Evolutionary conservation across 2,113 vertebrate species (phyloP), one percentile per base, ranked within the genome.

Genomic region (Nannospalax galili): DNA sequence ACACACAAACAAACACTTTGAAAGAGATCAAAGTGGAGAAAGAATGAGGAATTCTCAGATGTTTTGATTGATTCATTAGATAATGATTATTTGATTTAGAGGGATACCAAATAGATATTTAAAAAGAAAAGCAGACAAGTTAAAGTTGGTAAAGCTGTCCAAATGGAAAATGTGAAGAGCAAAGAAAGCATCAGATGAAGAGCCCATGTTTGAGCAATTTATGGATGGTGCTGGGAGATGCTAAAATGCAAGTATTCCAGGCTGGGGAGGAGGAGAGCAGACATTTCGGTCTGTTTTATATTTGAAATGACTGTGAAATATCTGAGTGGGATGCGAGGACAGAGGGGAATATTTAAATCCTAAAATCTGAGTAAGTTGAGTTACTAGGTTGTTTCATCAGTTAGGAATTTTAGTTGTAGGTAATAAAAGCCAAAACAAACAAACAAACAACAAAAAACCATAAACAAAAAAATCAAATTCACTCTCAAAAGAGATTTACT

Each of bases 371-470:
- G 87, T 72, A 84, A 60, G 19, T 7, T 81, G 2, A 77, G 37
- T 69, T 91, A 94, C 95, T 72, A 58, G 42, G 70, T 37, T 84
- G 3, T 37, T 79, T 64, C 70, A 64, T 84, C 48, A 64, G 32
- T 84, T 72, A 87, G 32, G 6, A 91, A 15, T 91, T 86, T 79
- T 24, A 40, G 22, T 87, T 87, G 15, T 16, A 56, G 14, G n/a
- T 4, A 96, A 81, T 52, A 84, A 75, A 95, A 93, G 1, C 11
- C 69, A 87, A 87, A n/a, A n/a, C n/a, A n/a, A n/a, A n/a, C n/a
- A n/a, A n/a, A n/a, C n/a, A n/a, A n/a, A n/a, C n/a, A n/a, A n/a
- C n/a, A n/a, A n/a, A n/a, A n/a, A n/a, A n/a, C n/a, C n/a, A n/a
- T n/a, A n/a, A n/a, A n/a, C n/a, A n/a, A n/a, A 45, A 69, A 48